Evolutionary conservation across 2,888 invertebrate genomes (phyloP), one percentile per base, ranked within the genome.

Genomic region (Saturnia japonica): DNA sequence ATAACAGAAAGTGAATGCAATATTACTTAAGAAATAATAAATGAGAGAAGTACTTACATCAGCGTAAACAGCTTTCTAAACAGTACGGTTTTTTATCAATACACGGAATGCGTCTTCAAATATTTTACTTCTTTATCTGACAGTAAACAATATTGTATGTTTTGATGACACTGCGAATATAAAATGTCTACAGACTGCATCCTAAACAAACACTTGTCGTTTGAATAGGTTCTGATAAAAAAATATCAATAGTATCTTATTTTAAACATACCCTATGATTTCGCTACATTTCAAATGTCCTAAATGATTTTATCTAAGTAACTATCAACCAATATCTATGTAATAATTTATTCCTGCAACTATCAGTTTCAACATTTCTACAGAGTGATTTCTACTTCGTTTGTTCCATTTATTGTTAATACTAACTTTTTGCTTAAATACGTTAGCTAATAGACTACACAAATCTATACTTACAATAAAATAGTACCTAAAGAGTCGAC

Each of bases 161-260:
- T 51, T 68, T 54, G 47, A 69, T 67, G 66, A 54, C 54, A 70
- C 64, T 40, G 64, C 64, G 64, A 64, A 64, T 64, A 64, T 64
- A n/a, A 64, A 64, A 64, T 64, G 40, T 64, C 64, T 6, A 64
- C 64, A 64, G 40, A 64, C n/a, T 40, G 40, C 7, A 70, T 70
- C 70, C 70, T 70, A 70, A 70, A 42, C 54, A 70, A 70, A 67
- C 70, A 25, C 42, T 51, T 34, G 40, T 40, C n/a, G 22, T 54
- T 70, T 70, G 43, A 67, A 70, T 67, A 66, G 67, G 67, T 42
- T 43, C 70, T 25, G 67, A 67, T 67, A 70, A 67, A 69, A 70
- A 64, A 54, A 8, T 25, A 67, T 67, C 67, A 28, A 42, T 16
- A 60, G 14, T 25, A 54, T 22, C 54, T n/a, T 60, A 25, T 60